A percentile compares a stretch with the other conserved stretches of the same genome.
phyloP scores from a whole-genome alignment of 2,797 vertebrate genomes.

The Sebastes itinus region DNA sequence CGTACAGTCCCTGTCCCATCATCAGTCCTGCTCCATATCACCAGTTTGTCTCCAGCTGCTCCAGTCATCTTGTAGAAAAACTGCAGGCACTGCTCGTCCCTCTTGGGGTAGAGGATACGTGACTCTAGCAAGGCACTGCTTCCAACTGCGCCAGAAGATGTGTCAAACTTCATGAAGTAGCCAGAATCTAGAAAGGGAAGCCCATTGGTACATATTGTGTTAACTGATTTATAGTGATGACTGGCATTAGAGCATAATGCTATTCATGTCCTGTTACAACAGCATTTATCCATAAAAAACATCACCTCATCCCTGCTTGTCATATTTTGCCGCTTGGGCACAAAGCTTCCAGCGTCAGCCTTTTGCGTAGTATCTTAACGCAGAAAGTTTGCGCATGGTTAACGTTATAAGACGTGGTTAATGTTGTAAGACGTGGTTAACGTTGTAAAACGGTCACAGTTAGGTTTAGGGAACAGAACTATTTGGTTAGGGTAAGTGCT shows the following conservation, averaged over 20 bases:
- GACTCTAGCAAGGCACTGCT: constrained; percentile 87
- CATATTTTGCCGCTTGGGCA: neutral
- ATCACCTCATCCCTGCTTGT: neutral
- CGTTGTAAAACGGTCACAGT: neutral
- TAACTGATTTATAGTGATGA: neutral
- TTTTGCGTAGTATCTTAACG: neutral
- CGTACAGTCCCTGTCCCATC: constrained; percentile 83
- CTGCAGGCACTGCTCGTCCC: constrained; percentile 88
- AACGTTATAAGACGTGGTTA: neutral
- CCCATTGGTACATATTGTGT: neutral
- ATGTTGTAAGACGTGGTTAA: neutral
- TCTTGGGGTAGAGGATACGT: constrained; percentile 89
- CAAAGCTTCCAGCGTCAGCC: neutral
- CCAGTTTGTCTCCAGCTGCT: constrained; percentile 79
- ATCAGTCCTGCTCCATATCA: constrained; percentile 86
- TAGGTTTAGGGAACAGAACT: neutral
- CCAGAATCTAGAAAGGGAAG: constrained; percentile 80
- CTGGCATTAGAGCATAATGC: neutral
- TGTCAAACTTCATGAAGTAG: constrained; percentile 88
- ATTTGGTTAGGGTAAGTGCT: neutral
- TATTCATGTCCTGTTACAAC: neutral
- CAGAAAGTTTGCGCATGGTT: neutral
- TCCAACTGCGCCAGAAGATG: constrained; percentile 62
- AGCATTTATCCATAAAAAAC: neutral
- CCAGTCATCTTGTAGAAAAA: constrained; percentile 91